These are phyloP conservation scores for Sphenopsis melanotis DNA, from an alignment of 2,797 vertebrate genomes.

Conservation along the genomic window DNA sequence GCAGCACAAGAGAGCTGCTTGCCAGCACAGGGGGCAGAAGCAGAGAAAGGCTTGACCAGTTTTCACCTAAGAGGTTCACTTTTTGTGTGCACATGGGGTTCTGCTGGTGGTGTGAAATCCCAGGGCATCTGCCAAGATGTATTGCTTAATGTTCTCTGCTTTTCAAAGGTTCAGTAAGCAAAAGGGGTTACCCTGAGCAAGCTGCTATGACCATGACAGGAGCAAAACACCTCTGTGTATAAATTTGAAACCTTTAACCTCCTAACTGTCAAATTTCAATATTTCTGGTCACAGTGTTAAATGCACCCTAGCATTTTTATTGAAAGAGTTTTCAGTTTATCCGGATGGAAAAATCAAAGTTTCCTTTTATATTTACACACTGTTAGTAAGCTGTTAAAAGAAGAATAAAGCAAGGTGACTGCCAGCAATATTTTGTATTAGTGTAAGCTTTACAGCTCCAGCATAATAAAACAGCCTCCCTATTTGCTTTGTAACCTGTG, in stretches of 20 bases:
- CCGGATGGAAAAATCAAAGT: constrained; percentile 73
- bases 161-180: constrained; percentile 79
- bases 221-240: constrained; percentile 76
- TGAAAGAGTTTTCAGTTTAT: constrained; percentile 62
- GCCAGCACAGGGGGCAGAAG: neutral
- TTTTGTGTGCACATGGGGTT: constrained; percentile 48
- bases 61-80: constrained; percentile 42
- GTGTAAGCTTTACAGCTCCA: constrained; percentile 50
- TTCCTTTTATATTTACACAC: constrained; percentile 71
- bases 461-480: constrained; percentile 57
- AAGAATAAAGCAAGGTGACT: constrained; percentile 69
- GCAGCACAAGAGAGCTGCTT: neutral
- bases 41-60: constrained; percentile 27
- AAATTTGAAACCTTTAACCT: constrained; percentile 77
- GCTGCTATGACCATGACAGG: constrained; percentile 63
- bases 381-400: constrained; percentile 71
- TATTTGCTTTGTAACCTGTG: constrained; percentile 54
- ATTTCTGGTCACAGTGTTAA: constrained; percentile 78
- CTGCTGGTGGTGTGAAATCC: constrained; percentile 53
- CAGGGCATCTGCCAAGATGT: constrained; percentile 65
- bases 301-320: constrained; percentile 66
- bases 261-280: constrained; percentile 77
- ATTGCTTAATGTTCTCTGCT: constrained; percentile 72
- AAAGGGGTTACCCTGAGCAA: constrained; percentile 70
- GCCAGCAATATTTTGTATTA: constrained; percentile 65